Conservation (phyloP, 1,140 invertebrate genomes). For the Arctopsyche grandis region DNA sequence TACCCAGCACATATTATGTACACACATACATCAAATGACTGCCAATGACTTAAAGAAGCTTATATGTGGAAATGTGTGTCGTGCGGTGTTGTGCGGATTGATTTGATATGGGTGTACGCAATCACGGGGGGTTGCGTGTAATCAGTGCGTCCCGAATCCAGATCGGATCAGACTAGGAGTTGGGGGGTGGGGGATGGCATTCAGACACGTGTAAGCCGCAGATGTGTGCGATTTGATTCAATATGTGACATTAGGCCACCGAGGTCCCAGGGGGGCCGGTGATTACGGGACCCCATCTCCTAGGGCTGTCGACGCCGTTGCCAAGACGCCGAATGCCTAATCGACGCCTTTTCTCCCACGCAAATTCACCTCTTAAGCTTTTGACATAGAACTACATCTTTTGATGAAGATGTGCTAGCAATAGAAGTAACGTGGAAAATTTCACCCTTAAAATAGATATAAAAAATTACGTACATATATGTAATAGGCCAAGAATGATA, state of each 20-base stretch:
- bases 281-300: conserved; percentile 29
- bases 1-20: too few relatives aligned
- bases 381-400: too few relatives aligned
- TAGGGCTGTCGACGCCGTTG: not conserved
- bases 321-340: too few relatives aligned
- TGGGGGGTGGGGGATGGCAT: not conserved
- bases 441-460: too few relatives aligned
- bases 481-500: too few relatives aligned
- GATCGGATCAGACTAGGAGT: not conserved
- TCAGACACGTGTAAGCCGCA: conserved; percentile 41
- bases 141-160: conserved; percentile 8
- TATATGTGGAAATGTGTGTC: not conserved
- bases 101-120: not conserved
- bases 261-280: conserved; percentile 28
- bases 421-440: too few relatives aligned
- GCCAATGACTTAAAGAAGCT: too few relatives aligned
- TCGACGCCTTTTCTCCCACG: too few relatives aligned
- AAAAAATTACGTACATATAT: too few relatives aligned
- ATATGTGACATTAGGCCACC: conserved; percentile 42
- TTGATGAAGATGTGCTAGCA: too few relatives aligned
- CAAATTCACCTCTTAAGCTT: too few relatives aligned
- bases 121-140: not conserved
- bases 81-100: not conserved
- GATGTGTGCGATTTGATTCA: conserved; percentile 48
- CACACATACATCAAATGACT: too few relatives aligned